Evolutionary conservation across 2,113 vertebrate genomes (phyloP), one percentile per base, ranked within the genome.

Genomic region (Platycercus adscitus): DNA sequence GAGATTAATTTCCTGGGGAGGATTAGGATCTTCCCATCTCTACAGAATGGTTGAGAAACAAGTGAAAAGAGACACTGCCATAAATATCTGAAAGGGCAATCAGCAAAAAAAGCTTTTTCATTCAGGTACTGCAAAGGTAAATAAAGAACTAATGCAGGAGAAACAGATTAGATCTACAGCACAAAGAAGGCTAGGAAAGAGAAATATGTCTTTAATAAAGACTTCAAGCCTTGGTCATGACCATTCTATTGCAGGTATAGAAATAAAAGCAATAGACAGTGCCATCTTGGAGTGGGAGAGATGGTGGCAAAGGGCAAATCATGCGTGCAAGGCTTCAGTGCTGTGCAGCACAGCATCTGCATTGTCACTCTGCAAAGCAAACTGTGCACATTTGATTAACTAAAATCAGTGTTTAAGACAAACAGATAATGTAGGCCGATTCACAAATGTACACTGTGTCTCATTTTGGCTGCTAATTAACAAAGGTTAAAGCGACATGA

Each of bases 21-120:
- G 73, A 92, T 94, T 92, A 94, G 87, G 85, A 91, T 83, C 71
- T 86, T 89, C 88, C 41, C 37, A 89, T 82, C 52, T 80, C 61
- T 63, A 73, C 0, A 2, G 25, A 69, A 88, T 7, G 39, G 56
- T 1, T 93, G 79, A 95, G 86, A 75, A 91, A 77, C 28, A 91
- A 93, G 28, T 43, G 18, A 83, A 95, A 89, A 46, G 31, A 81
- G 20, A 95, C 73, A 83, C 16, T 89, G 41, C 33, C 43, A 80
- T 39, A 86, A 94, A 90, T 90, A 81, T 69, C 82, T 91, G 79
- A 94, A 88, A 46, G 50, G 29, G 68, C 26, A 93, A 90, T 60
- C 28, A 17, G n/a, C 23, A 72, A 78, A 80, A 66, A 86, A 81
- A 46, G 24, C 10, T 78, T 92, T 88, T 82, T 81, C 19, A 35